Percentiles rank a stretch among this genome's conserved stretches.
Evolutionary conservation across 23 tunicate species (phyloP).

Genomic region (Pegea sp.): DNA sequence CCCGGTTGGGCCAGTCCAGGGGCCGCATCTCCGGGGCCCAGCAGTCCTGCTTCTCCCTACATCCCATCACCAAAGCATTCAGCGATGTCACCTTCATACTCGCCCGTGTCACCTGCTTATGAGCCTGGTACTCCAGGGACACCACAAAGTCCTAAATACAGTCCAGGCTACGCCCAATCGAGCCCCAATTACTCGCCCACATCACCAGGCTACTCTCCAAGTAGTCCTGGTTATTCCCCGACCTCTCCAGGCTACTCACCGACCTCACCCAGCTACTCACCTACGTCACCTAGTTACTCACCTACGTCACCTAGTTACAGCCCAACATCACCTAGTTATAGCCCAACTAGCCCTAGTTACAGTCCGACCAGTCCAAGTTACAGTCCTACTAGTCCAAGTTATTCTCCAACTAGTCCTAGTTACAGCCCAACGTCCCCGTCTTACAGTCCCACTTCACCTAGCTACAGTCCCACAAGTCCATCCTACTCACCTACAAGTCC

Average conservation of each 20-base stretch:
- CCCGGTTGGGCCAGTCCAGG: conserved; percentile 39
- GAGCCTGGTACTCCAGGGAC: conserved; percentile 79
- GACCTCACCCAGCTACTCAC: conserved; percentile 71
- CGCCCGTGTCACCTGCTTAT: conserved; percentile 86
- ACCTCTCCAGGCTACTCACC: conserved; percentile 18
- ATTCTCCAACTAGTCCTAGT: conserved; percentile 81
- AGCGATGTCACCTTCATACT: conserved; percentile 59
- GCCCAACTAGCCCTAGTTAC: conserved; percentile 72
- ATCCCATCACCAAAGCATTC: conserved; percentile 49
- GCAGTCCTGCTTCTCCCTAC: background rate
- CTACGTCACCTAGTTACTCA: conserved; percentile 72
- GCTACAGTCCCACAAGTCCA: conserved; percentile 60
- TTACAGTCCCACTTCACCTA: conserved; percentile 89
- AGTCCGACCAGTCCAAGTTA: conserved; percentile 75
- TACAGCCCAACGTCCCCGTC: conserved; percentile 67
- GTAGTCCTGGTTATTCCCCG: conserved; percentile 61
- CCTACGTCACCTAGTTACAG: conserved; percentile 86
- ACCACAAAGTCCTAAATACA: conserved; percentile 92
- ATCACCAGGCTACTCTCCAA: conserved; percentile 80
- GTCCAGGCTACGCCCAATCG: conserved; percentile 67
- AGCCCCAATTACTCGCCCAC: conserved; percentile 74
- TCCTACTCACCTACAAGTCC: conserved; percentile 66
- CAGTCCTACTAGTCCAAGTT: conserved; percentile 50
- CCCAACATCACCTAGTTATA: conserved; percentile 88
- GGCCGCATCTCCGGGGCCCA: background rate